Evolutionary conservation across 2,113 vertebrate species (phyloP).

Genomic region (Serranochromis macrocephalus): DNA sequence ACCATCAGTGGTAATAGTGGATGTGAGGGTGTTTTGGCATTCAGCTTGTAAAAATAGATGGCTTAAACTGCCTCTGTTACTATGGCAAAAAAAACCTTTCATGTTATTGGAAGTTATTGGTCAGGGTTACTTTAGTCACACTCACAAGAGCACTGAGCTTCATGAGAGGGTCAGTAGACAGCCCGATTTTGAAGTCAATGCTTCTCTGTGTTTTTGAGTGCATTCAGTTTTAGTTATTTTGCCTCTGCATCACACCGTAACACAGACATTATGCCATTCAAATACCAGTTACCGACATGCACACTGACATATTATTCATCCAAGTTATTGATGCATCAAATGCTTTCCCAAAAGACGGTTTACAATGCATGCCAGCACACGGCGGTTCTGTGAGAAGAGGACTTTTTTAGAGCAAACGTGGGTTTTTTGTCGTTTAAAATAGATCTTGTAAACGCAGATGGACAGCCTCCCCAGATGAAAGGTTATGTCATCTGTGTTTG

Average conservation of each 20-base stretch:
- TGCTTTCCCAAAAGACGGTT: not conserved
- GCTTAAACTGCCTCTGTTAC: not conserved
- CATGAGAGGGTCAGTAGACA: not conserved
- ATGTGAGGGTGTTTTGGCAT: not conserved
- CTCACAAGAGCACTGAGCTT: not conserved
- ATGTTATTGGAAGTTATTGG: not conserved
- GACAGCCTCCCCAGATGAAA: not conserved
- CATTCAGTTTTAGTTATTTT: not conserved
- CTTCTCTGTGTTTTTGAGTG: not conserved
- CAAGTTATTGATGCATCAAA: not conserved
- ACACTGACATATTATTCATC: not conserved
- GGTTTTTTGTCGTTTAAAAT: not conserved
- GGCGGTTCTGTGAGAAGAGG: not conserved
- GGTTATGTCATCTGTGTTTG: not conserved
- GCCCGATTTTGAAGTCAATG: not conserved
- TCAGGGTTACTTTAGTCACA: not conserved
- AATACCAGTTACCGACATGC: not conserved
- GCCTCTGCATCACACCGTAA: not conserved
- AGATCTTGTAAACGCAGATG: not conserved
- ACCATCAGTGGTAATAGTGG: not conserved
- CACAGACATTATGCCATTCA: not conserved
- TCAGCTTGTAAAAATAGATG: not conserved
- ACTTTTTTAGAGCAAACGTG: not conserved
- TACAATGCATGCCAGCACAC: not conserved
- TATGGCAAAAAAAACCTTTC: not conserved